Base-by-base conservation (phyloP, 2,797 vertebrate species). In the Xiphophorus birchmanni region DNA sequence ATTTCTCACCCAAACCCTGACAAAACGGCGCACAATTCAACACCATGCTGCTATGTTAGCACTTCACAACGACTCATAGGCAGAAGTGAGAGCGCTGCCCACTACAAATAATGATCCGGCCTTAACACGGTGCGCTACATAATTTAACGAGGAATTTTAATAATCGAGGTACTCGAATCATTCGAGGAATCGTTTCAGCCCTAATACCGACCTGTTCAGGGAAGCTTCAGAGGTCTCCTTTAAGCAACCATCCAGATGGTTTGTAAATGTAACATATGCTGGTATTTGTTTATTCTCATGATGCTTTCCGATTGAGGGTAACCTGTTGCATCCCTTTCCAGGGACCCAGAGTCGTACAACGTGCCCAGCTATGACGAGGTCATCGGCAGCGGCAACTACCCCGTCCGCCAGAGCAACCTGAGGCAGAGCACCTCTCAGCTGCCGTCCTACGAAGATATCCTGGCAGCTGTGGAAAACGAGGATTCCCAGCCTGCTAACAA, bases 301-400 rank as follows among this genome's bases (percentile, higher is more conserved):
- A 13, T 9, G 11, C 26, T 67, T 50, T 80, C 21, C 65, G n/a
- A 77, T 63, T 72, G 29, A 54, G 0, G 17, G 5, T 73, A 29
- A 32, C 73, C 42, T 88, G 29, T 76, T 82, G n/a, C 75, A 5
- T 87, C 5, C 18, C 71, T 65, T 63, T 79, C n/a, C 82, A 95
- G 95, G 77, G 86, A 93, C 40, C 80, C 76, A 0, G 76, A 81
- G 0, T 82, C 89, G 0, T 98, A 96, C 89, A 96, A 93, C 0
- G 98, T 99, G 78, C 98, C 98, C 77, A 99, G 96, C 90, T 99
- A 99, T 0, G 97, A 99, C 29, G 98, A 99, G 82, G 98, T 97
- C 0, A 96, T 99, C 82, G 94, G 95, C 87, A 97, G 96, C 35
- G 81, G 78, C 0, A 79, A 90, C 69, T 95, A 96, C 0, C 96